Conservation (phyloP, 2,113 vertebrate genomes). For the Microcebus jonahi region DNA sequence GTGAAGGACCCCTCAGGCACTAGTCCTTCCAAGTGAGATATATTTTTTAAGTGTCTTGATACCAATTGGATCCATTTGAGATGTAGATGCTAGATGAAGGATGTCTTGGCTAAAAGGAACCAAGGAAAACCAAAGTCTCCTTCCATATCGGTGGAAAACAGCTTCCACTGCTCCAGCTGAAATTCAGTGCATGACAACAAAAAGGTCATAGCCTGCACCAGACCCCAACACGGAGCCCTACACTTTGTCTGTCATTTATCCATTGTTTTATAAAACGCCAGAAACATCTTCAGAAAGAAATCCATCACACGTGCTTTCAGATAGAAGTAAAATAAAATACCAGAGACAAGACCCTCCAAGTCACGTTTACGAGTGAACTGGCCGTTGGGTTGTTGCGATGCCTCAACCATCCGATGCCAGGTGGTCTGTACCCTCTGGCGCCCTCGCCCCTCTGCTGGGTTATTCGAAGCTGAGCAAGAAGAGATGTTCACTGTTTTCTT, state of each 20-base stretch:
- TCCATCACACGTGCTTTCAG: conserved; percentile 53
- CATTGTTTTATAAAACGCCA: conserved; percentile 56
- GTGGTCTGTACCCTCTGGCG: conserved; percentile 11
- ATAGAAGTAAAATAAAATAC: conserved; percentile 56
- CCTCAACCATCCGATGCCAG: neutral
- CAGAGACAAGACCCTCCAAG: neutral
- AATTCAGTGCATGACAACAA: neutral
- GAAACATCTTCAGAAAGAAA: conserved; percentile 60
- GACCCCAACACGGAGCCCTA: neutral
- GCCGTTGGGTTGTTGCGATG: neutral
- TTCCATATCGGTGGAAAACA: conserved; percentile 66
- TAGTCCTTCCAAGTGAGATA: neutral
- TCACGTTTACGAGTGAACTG: neutral
- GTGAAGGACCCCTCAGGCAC: neutral
- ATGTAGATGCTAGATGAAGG: conserved; percentile 20
- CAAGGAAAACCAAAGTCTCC: conserved; percentile 49
- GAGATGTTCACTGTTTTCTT: conserved; percentile 50
- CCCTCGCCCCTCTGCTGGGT: conserved; percentile 74
- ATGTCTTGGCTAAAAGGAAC: conserved; percentile 54
- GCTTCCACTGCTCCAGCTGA: conserved; percentile 55
- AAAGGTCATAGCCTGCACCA: conserved; percentile 45
- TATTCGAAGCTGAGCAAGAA: conserved; percentile 74
- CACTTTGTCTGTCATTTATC: conserved; percentile 56
- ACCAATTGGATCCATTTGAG: conserved; percentile 39
- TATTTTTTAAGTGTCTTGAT: neutral